Evolutionary conservation across 2,888 invertebrate genomes (phyloP).

Genomic region (Dynastes tityus): DNA sequence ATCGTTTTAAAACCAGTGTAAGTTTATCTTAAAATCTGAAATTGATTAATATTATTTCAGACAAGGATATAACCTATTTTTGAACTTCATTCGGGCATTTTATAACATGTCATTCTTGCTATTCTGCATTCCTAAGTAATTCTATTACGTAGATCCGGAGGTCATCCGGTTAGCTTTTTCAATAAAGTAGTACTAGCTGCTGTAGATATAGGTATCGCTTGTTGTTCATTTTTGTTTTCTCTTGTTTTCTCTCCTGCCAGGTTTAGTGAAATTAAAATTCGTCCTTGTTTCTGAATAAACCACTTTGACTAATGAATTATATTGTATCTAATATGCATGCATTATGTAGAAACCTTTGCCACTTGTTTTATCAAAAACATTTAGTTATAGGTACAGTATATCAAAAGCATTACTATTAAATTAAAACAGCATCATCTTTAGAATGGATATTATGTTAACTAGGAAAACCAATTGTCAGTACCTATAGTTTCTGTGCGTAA

Average conservation of each 20-base stretch:
- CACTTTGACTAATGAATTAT: neutral
- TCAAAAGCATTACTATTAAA: too few species aligned
- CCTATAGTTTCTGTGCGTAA: too few species aligned
- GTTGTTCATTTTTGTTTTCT: neutral
- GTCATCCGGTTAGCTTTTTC: conserved; percentile 25
- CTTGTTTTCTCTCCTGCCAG: neutral
- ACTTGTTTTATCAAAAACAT: too few species aligned
- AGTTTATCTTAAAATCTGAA: conserved; percentile 17
- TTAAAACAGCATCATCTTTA: too few species aligned
- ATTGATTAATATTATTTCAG: neutral
- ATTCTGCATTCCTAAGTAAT: conserved; percentile 23
- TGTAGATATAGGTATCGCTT: neutral
- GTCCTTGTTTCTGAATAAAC: neutral
- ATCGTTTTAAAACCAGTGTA: neutral
- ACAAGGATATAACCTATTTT: conserved; percentile 30
- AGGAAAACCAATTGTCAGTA: too few species aligned
- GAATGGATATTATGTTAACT: too few species aligned
- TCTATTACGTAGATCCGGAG: conserved; percentile 25
- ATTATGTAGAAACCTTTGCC: neutral
- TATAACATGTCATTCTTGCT: conserved; percentile 5
- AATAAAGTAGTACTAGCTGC: conserved; percentile 8
- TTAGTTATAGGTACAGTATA: too few species aligned
- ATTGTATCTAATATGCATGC: neutral
- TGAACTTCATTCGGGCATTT: conserved; percentile 13
- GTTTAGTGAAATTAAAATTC: neutral